Conservation (phyloP, 2,888 invertebrate genomes). For the Thereva nobilitata region DNA sequence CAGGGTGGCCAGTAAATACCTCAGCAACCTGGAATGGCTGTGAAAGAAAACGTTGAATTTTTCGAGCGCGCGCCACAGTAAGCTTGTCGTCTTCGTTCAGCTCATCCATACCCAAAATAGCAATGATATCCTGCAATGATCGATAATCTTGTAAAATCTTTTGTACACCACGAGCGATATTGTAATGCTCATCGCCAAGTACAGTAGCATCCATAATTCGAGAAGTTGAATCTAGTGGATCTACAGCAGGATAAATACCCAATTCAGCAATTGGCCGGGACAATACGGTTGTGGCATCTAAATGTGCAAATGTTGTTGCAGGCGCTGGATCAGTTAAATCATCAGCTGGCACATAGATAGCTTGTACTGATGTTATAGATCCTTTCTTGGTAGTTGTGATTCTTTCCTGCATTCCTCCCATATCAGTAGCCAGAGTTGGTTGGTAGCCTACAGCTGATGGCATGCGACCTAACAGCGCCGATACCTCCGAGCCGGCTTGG, state of each 20-base stretch:
- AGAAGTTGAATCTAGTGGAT: slow-evolving; percentile 91
- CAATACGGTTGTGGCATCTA: slow-evolving; percentile 94
- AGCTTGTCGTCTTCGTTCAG: slow-evolving; percentile 98
- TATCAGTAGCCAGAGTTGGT: slow-evolving; percentile 93
- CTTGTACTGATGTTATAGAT: slow-evolving; percentile 94
- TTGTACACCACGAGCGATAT: slow-evolving; percentile 87
- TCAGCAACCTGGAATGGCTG: slow-evolving; percentile 98
- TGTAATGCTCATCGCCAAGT: slow-evolving; percentile 88
- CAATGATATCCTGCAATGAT: slow-evolving; percentile 92
- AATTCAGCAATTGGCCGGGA: slow-evolving; percentile 91
- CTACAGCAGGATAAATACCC: slow-evolving; percentile 93
- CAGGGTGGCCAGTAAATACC: slow-evolving; percentile 95
- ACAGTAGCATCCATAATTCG: slow-evolving; percentile 94
- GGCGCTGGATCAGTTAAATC: slow-evolving; percentile 96
- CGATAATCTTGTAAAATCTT: slow-evolving; percentile 78
- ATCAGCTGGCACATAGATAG: slow-evolving; percentile 94
- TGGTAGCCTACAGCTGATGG: slow-evolving; percentile 96
- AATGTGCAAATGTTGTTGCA: slow-evolving; percentile 93
- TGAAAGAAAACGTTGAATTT: slow-evolving; percentile 97
- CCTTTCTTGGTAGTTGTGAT: slow-evolving; percentile 92
- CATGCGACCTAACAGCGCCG: slow-evolving; percentile 92
- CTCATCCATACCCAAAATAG: slow-evolving; percentile 99
- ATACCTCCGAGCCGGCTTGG: slow-evolving; percentile 88
- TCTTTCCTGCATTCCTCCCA: slow-evolving; percentile 97
- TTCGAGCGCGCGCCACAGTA: slow-evolving; percentile 94